Percentiles rank a stretch among this genome's conserved stretches.
These are phyloP conservation scores for Tethya wilhelma DNA, from an alignment of 37 sponge, comb jelly and placozoan genomes.

Conservation along the genomic window DNA sequence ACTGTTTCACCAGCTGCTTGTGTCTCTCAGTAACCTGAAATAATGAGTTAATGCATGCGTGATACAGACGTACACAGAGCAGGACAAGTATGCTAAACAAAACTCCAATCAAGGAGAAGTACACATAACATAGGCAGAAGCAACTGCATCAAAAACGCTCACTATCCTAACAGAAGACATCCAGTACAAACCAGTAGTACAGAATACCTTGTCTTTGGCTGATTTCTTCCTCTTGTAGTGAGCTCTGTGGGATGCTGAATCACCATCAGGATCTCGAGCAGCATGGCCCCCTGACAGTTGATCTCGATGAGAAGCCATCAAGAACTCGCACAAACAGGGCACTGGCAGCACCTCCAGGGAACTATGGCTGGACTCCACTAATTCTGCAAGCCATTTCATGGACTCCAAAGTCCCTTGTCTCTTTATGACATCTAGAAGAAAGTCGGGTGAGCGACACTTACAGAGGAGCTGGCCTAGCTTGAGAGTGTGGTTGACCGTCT, in stretches of 20 bases:
- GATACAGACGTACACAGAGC: not conserved
- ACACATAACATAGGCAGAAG: not conserved
- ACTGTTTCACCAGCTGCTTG: conserved; percentile 56
- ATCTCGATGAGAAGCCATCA: conserved; percentile 77
- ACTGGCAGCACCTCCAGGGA: conserved; percentile 94
- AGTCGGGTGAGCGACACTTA: conserved; percentile 93
- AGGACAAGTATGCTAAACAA: conserved; percentile 1
- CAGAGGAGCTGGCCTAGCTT: conserved; percentile 85
- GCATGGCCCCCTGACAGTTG: conserved; percentile 27
- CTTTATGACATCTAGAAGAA: conserved; percentile 93
- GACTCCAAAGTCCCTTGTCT: conserved; percentile 88
- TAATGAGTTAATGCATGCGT: not conserved
- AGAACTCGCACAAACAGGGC: conserved; percentile 98
- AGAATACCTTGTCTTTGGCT: conserved; percentile 57
- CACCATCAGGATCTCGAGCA: conserved; percentile 17
- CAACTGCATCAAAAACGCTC: too few species aligned
- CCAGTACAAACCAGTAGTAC: too few species aligned
- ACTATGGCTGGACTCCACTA: conserved; percentile 84
- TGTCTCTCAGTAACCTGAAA: conserved; percentile 59
- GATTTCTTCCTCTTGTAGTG: conserved; percentile 68
- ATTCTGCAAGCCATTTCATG: conserved; percentile 95
- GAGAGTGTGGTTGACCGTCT: conserved; percentile 64
- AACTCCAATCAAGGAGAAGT: not conserved
- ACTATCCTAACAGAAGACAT: too few species aligned
- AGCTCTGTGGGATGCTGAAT: conserved; percentile 48